These are phyloP conservation scores for Mastacembelus armatus DNA, from an alignment of 2,797 vertebrate genomes.

Conservation along the genomic window DNA sequence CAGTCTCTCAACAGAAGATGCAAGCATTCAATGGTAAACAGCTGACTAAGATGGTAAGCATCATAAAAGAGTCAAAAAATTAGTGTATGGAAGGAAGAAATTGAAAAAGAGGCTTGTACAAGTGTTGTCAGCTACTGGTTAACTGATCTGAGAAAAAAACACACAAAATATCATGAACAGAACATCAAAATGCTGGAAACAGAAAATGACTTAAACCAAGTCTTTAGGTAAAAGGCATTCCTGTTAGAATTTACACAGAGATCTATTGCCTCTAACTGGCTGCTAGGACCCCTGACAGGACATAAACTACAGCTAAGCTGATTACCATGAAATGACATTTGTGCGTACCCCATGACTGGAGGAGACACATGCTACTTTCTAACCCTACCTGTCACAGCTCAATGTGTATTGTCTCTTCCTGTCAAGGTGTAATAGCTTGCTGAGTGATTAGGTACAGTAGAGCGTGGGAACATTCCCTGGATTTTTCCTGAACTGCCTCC, in stretches of 20 bases:
- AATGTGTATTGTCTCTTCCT: background rate
- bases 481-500: constrained; percentile 4
- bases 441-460: constrained; percentile 25
- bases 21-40: constrained; percentile 30
- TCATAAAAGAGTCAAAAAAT: background rate
- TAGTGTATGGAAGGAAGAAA: background rate
- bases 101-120: background rate
- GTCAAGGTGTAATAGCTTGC: constrained; percentile 14
- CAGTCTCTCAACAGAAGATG: constrained; percentile 31
- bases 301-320: background rate
- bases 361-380: background rate
- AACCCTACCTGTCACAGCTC: background rate
- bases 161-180: no score
- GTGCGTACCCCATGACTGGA: background rate
- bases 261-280: background rate
- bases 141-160: background rate
- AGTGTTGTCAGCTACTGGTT: background rate
- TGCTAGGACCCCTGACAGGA: background rate
- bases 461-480: background rate
- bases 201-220: background rate
- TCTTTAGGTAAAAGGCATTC: no score
- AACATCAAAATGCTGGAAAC: no score
- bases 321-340: background rate
- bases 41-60: constrained; percentile 3
- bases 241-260: no score